Conservation (phyloP, 2,888 invertebrate genomes). For the Dolichomitus sp. region DNA sequence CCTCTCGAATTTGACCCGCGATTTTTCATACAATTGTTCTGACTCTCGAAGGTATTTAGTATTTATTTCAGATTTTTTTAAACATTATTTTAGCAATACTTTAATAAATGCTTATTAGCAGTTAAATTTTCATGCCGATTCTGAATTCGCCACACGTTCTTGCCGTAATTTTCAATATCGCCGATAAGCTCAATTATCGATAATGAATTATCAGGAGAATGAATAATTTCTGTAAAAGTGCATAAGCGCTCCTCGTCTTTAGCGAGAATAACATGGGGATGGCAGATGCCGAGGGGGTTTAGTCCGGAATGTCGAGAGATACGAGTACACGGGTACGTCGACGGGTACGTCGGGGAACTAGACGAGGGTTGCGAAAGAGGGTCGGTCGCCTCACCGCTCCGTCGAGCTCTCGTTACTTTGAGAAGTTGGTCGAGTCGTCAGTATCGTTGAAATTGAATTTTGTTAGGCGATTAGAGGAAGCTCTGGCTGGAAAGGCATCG, state of each 20-base stretch:
- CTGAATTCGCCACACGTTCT: slow-evolving; percentile 4
- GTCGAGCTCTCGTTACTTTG: slow-evolving; percentile 56
- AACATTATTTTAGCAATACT: too few relatives aligned
- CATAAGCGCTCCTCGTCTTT: not conserved
- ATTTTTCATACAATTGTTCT: too few relatives aligned
- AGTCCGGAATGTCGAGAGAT: not conserved
- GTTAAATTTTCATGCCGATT: not conserved
- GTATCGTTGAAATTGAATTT: slow-evolving; percentile 67
- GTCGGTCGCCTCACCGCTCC: slow-evolving; percentile 27
- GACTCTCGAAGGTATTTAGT: too few relatives aligned
- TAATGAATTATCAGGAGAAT: slow-evolving; percentile 8
- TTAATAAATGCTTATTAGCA: too few relatives aligned
- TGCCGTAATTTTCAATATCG: not conserved
- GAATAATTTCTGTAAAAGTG: not conserved
- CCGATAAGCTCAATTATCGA: not conserved
- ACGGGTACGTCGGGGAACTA: slow-evolving; percentile 17
- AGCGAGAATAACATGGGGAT: not conserved
- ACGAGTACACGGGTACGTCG: slow-evolving; percentile 13
- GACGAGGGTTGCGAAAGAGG: slow-evolving; percentile 32
- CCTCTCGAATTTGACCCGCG: too few relatives aligned
- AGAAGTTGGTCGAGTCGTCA: slow-evolving; percentile 58
- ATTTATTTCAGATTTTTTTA: too few relatives aligned
- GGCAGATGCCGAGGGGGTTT: not conserved
- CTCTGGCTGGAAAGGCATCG: slow-evolving; percentile 24
- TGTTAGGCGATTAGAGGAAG: slow-evolving; percentile 65